Evolutionary conservation across 2,797 vertebrate genomes (phyloP).

Genomic region (Synanceia verrucosa): DNA sequence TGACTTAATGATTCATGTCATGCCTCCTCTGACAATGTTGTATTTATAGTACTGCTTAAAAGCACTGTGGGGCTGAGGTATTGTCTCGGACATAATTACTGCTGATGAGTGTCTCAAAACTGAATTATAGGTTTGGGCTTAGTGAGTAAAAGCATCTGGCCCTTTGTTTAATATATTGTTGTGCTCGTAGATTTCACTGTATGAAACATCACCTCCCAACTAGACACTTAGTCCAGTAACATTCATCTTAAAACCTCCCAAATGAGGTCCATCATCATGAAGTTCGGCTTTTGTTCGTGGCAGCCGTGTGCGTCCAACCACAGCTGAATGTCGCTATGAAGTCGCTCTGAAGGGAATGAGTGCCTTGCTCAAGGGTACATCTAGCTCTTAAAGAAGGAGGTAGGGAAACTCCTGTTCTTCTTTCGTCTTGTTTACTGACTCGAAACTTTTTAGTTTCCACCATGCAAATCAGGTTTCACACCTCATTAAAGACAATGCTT

Average conservation of each 20-base stretch:
- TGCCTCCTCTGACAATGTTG: background rate
- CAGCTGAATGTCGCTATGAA: background rate
- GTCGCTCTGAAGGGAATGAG: background rate
- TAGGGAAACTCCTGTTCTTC: background rate
- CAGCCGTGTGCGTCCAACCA: background rate
- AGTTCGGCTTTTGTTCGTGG: background rate
- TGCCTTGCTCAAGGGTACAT: conserved; percentile 4
- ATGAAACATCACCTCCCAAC: conserved; percentile 32
- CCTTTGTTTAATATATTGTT: conserved; percentile 54
- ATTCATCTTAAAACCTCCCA: conserved; percentile 32
- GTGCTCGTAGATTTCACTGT: conserved; percentile 26
- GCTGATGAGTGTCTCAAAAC: conserved; percentile 47
- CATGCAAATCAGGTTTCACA: background rate
- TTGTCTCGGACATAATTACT: conserved; percentile 64
- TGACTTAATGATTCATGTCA: conserved; percentile 28
- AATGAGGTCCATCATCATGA: conserved; percentile 10
- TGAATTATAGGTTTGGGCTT: conserved; percentile 49
- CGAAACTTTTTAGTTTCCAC: too few species aligned
- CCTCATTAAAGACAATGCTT: background rate
- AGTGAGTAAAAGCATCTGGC: conserved; percentile 44
- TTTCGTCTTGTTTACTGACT: background rate
- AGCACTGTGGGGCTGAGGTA: conserved; percentile 46
- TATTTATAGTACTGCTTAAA: conserved; percentile 38
- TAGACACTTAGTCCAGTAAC: conserved; percentile 16
- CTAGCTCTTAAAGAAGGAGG: background rate